Evolutionary conservation across 1,140 invertebrate species (phyloP), one percentile per base, ranked within the genome.

Genomic region (Ganaspis sp.): DNA sequence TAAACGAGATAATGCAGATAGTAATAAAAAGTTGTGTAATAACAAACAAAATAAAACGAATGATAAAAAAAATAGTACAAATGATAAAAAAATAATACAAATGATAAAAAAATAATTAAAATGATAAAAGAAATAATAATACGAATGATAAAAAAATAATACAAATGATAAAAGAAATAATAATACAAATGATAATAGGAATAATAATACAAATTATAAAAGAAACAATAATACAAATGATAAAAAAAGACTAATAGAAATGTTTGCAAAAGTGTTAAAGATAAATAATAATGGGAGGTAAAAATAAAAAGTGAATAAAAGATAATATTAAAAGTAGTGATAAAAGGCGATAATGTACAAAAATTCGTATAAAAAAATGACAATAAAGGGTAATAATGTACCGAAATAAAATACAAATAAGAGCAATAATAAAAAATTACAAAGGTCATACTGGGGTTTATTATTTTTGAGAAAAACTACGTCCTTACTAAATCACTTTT

Each of bases 401-500:
- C 11, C 11, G 11, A 45, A 45, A 45, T 45, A 45, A 45, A 45
- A 45, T 4, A 45, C 42, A 1, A 45, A 49, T 49, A 49, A 49
- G 0, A 4, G 45, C 17, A n/a, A 40, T 49, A 49, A 49, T 49
- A 49, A 45, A 45, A 45, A 45, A 17, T 17, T 6, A 49, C 17
- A 49, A 49, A 49, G 45, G 45, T 49, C 45, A 49, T 0, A 49
- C 4, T 17, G 45, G 29, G 45, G 45, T 49, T 49, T 49, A 49
- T 49, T n/a, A 49, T 49, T 49, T 49, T 49, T 49, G 45, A 49
- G 45, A 49, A 17, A 49, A 49, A 17, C 45, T n/a, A 49, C 17
- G 45, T 49, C 45, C 45, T 49, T 49, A 49, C 45, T 49, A 49
- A 49, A 49, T 49, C 45, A 49, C 17, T 49, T 49, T 49, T 17